These are phyloP conservation scores for Myripristis jacobus DNA, from an alignment of 2,797 vertebrate genomes.

Conservation along the genomic window DNA sequence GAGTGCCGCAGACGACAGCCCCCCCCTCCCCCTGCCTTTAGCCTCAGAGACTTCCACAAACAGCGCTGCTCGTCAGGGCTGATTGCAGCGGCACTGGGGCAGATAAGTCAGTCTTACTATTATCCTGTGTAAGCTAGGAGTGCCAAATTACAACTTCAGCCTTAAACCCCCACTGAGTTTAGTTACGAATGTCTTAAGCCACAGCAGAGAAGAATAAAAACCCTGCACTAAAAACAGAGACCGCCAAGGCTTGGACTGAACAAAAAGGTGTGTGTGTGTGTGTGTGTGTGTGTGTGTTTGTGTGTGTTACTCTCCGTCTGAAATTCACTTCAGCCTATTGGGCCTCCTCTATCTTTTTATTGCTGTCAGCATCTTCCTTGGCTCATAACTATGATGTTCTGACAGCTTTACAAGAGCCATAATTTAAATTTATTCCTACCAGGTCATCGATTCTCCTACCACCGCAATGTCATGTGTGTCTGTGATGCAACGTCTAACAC, in stretches of 20 bases:
- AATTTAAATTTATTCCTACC: constrained; percentile 71
- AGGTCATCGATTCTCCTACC: constrained; percentile 63
- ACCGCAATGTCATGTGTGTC: constrained; percentile 50
- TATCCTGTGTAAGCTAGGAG: constrained; percentile 78
- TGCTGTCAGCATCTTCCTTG: constrained; percentile 63
- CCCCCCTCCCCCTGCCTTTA: constrained; percentile 41
- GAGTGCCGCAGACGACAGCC: constrained; percentile 59
- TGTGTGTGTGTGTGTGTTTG: constrained; percentile 26
- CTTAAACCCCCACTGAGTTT: constrained; percentile 74
- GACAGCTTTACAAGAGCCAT: constrained; percentile 71
- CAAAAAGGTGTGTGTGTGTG: constrained; percentile 17
- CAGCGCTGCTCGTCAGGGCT: constrained; percentile 72
- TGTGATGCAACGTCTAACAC: constrained; percentile 37
- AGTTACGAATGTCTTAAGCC: constrained; percentile 65
- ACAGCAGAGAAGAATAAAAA: constrained; percentile 52
- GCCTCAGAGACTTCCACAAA: constrained; percentile 73
- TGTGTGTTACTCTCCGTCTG: constrained; percentile 26
- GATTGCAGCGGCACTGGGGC: constrained; percentile 74
- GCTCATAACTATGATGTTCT: constrained; percentile 70
- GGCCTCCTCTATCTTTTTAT: constrained; percentile 54
- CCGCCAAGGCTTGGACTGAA: constrained; percentile 22
- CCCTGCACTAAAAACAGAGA: constrained; percentile 40
- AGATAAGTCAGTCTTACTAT: constrained; percentile 81
- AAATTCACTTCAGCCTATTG: constrained; percentile 37
- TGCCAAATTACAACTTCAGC: constrained; percentile 80